Evolutionary conservation across 2,888 invertebrate genomes (phyloP), one percentile per base, ranked within the genome.

Genomic region (Polymixis flavicincta): DNA sequence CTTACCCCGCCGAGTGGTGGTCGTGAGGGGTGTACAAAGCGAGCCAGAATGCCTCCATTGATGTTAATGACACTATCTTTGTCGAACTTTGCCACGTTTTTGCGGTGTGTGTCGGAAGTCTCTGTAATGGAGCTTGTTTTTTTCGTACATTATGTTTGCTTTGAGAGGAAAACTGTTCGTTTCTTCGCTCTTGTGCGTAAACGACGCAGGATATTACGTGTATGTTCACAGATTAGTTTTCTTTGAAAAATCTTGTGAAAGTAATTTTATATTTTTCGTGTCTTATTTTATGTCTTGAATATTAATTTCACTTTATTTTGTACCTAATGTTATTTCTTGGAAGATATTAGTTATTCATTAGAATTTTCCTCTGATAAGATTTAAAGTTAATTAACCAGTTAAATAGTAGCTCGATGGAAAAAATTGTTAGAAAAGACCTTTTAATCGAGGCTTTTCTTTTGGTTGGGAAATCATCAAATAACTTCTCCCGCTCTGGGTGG

Each of bases 61-160:
- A 86, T 87, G 89, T 88, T 91, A 92, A 92, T 91, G 91, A 89
- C 90, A 92, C 90, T 90, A 91, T 90, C 87, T 87, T 86, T 88
- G 87, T 84, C 76, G 78, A 82, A 79, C 74, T 83, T 84, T 64
- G 82, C 77, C 85, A 89, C 90, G 90, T 90, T 91, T 91, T 89
- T 89, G 82, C 50, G 79, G 80, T 70, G 63, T 76, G 75, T 80
- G 79, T 76, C 75, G 77, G 84, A 80, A 76, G 66, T 82, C 19
- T 5, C 42, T 28, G 71, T 77, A 85, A 86, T 84, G 74, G 76
- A 74, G 75, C 65, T n/a, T 48, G 14, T 28, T 45, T 78, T 83
- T 84, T 82, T 55, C 50, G 11, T 61, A 72, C 54, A 28, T 73
- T 76, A 65, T 59, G 66, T 80, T 78, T 54, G 45, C 69, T 82